Percentiles rank a stretch among this genome's conserved stretches.
Evolutionary conservation across 2,113 vertebrate genomes (phyloP).

Genomic region (Leptobrachium ailaonicum): DNA sequence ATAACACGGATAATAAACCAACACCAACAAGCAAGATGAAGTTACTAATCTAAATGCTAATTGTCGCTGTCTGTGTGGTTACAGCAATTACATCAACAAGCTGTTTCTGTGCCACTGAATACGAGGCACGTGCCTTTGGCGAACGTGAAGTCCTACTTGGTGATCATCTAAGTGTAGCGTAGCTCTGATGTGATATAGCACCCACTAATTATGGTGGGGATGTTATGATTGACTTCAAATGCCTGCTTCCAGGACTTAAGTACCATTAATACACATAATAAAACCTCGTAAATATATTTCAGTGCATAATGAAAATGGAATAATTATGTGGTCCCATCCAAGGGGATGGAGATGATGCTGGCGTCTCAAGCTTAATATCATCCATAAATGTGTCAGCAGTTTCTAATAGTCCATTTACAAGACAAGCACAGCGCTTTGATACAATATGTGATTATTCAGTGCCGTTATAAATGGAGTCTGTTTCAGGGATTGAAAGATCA

Average conservation of each 20-base stretch:
- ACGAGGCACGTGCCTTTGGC: neutral
- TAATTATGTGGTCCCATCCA: constrained; percentile 35
- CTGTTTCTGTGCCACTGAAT: neutral
- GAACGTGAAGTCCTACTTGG: constrained; percentile 3
- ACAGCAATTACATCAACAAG: constrained; percentile 13
- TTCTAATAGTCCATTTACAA: constrained; percentile 34
- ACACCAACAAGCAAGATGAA: neutral
- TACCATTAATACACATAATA: constrained; percentile 24
- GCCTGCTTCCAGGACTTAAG: constrained; percentile 16
- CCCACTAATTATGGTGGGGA: constrained; percentile 21
- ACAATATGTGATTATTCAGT: constrained; percentile 34
- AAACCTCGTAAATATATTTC: constrained; percentile 33
- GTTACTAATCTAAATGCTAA: constrained; percentile 23
- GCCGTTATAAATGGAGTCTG: constrained; percentile 35
- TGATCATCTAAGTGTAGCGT: constrained; percentile 1
- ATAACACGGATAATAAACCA: neutral
- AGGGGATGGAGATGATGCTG: constrained; percentile 1
- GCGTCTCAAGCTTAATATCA: constrained; percentile 15
- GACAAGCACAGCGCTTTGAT: constrained; percentile 3
- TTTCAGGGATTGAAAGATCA: constrained; percentile 40
- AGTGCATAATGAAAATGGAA: constrained; percentile 42
- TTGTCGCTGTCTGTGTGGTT: neutral
- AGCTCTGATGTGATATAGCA: constrained; percentile 21
- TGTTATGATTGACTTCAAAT: constrained; percentile 39
- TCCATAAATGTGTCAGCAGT: constrained; percentile 41